These are phyloP conservation scores for Sycophila texana DNA, from an alignment of 2,888 invertebrate genomes.

Conservation along the genomic window DNA sequence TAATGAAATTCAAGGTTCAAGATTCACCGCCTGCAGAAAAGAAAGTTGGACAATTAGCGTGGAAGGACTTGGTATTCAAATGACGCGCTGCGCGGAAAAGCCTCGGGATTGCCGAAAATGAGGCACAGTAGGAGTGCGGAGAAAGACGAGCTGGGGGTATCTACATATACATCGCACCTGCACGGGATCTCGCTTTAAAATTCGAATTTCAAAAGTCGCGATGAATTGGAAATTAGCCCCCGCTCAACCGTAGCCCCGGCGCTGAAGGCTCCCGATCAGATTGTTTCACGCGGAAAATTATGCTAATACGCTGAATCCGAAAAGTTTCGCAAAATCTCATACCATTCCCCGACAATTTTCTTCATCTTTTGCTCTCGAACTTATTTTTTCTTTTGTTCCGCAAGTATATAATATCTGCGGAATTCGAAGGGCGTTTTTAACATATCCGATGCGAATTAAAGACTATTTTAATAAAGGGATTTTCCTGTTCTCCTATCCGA, in stretches of 20 bases:
- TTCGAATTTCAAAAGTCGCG: constrained; percentile 15
- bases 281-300: not conserved
- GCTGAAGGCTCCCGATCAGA: not conserved
- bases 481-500: too few relatives aligned
- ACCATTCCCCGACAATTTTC: too few relatives aligned
- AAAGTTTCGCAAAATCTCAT: not conserved
- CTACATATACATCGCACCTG: not conserved
- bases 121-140: not conserved
- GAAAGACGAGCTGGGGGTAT: not conserved
- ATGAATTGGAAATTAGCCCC: constrained; percentile 25
- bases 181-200: constrained; percentile 1
- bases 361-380: too few relatives aligned
- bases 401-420: too few relatives aligned
- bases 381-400: too few relatives aligned
- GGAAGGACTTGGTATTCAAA: constrained; percentile 6
- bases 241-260: not conserved
- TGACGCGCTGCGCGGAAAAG: not conserved
- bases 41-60: not conserved
- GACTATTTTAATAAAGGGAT: too few relatives aligned
- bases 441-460: too few relatives aligned
- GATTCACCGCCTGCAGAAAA: not conserved
- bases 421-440: too few relatives aligned
- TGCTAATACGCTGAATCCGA: not conserved
- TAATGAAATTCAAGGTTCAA: too few relatives aligned
- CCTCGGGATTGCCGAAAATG: constrained; percentile 16